These are phyloP conservation scores for Calephelis perditalis DNA, from an alignment of 2,888 invertebrate species.

Conservation along the genomic window DNA sequence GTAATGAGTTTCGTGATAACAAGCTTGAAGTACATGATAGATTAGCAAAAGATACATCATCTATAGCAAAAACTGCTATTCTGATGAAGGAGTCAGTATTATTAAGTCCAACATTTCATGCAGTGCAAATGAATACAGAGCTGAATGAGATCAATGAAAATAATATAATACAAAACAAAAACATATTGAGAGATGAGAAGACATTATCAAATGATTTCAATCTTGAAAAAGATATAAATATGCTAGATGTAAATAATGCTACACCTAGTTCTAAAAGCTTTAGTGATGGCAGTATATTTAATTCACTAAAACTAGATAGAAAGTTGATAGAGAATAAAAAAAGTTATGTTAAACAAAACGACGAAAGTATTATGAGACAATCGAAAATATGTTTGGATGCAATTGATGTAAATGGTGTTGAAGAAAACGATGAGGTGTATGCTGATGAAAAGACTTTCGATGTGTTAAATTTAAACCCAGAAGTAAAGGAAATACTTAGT, in stretches of 20 bases:
- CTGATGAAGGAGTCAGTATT: constrained; percentile 62
- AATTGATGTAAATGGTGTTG: no score
- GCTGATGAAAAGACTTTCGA: no score
- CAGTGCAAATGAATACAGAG: constrained; percentile 35
- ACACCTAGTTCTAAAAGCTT: not conserved
- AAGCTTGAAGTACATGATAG: constrained; percentile 10
- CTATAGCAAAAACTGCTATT: constrained; percentile 60
- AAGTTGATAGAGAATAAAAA: no score
- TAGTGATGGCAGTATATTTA: not conserved
- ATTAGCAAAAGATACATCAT: constrained; percentile 35
- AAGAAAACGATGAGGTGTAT: no score
- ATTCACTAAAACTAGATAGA: not conserved
- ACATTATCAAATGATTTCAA: not conserved
- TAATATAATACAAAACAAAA: constrained; percentile 5
- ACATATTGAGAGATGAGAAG: not conserved
- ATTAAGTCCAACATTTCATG: constrained; percentile 59
- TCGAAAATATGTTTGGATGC: no score
- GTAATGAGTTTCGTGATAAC: not conserved
- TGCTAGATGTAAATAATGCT: not conserved
- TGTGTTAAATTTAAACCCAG: no score
- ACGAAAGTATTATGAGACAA: no score
- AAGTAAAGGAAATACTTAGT: not conserved
- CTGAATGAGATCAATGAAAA: constrained; percentile 22
- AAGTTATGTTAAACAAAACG: no score
- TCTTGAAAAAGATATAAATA: not conserved